phyloP scores from a whole-genome alignment of 2,113 vertebrate genomes.

The Cygnus buccinator region DNA sequence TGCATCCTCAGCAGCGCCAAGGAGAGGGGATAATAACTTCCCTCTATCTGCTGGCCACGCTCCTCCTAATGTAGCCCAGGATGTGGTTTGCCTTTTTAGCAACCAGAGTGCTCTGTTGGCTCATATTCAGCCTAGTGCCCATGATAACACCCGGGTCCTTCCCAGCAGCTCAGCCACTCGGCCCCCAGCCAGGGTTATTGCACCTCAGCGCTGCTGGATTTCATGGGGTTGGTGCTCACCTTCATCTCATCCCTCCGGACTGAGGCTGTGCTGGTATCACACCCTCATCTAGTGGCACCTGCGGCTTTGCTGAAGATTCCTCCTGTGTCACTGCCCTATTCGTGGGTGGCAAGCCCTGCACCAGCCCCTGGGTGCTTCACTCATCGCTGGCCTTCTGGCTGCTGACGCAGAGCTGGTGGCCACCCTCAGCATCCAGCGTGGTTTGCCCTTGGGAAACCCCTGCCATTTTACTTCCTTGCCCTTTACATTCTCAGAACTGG shows the following conservation, averaged over 20 bases:
- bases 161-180: fast-evolving
- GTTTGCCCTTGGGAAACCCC: not conserved
- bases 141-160: not conserved
- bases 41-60: not conserved
- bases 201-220: not conserved
- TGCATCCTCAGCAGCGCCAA: not conserved
- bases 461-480: not conserved
- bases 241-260: not conserved
- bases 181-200: not conserved
- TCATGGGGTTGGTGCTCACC: not conserved
- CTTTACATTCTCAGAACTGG: not conserved
- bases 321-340: fast-evolving
- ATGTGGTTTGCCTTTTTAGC: constrained; percentile 28
- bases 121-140: not conserved
- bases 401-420: fast-evolving
- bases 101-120: constrained; percentile 37
- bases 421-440: not conserved
- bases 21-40: constrained; percentile 17
- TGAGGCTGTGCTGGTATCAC: not conserved
- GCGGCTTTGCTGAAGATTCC: not conserved
- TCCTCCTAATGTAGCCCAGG: constrained; percentile 44
- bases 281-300: fast-evolving
- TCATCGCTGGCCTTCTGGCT: not conserved
- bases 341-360: not conserved
- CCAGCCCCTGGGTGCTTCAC: not conserved